These are phyloP conservation scores for Yponomeuta malinellus DNA, from an alignment of 2,888 invertebrate species.

Conservation along the genomic window DNA sequence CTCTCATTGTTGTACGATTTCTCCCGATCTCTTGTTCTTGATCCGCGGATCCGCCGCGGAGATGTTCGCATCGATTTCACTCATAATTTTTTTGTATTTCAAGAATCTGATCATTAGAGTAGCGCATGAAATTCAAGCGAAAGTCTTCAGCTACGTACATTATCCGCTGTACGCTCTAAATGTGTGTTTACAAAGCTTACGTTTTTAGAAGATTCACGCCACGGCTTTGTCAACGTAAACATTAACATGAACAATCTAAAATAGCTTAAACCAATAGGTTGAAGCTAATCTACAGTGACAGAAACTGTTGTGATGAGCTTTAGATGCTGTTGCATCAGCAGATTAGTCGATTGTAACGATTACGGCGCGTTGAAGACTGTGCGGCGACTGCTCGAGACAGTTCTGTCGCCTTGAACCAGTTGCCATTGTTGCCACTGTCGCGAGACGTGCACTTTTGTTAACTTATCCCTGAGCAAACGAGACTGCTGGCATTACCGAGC, in stretches of 20 bases:
- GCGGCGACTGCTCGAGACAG: constrained; percentile 28
- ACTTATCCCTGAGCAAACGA: not conserved
- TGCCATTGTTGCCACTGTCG: constrained; percentile 31
- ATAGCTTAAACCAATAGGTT: not conserved
- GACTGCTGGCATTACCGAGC: not conserved
- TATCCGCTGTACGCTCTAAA: not conserved
- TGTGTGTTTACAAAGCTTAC: not conserved
- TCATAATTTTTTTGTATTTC: not conserved
- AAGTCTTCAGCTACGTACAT: not conserved
- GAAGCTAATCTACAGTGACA: not conserved
- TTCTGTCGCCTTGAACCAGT: constrained; percentile 53
- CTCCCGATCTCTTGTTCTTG: not conserved
- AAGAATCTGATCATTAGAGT: not conserved
- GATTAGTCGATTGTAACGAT: not conserved
- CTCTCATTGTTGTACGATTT: not conserved
- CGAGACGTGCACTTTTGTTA: not conserved
- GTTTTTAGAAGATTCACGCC: not conserved
- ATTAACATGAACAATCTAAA: not conserved
- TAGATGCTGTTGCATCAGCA: not conserved
- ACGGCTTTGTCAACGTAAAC: not conserved
- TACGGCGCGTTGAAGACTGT: not conserved
- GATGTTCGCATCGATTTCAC: not conserved
- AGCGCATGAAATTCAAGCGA: not conserved
- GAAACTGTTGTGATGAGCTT: not conserved
- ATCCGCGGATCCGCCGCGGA: not conserved